Base-by-base conservation (phyloP, 2,113 vertebrate genomes). In the Harpagus bidentatus region DNA sequence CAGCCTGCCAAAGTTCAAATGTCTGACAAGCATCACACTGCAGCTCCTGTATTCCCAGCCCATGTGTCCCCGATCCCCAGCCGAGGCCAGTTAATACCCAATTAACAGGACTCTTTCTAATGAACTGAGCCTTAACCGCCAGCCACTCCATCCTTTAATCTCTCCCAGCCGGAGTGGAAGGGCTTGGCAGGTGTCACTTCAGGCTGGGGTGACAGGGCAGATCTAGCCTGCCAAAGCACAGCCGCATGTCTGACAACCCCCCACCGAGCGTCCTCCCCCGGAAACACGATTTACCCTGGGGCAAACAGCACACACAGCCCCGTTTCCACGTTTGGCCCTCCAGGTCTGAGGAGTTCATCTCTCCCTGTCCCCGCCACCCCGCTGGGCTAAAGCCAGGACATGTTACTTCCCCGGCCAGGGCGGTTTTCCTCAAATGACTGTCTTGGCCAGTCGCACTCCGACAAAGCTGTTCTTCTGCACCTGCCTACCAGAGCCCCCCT, bases 51-150 rank as follows among this genome's bases (percentile, higher is more conserved):
- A 95, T 95, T 97, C 96, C 95, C 96, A 97, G 92, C 88, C 94
- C 97, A 93, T 95, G 96, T 97, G 96, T 97, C 96, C 95, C 81
- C 7, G 72, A 61, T 95, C 95, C 91, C 94, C 97, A 95, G 77
- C 96, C 96, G 97, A 96, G 97, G 88, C 95, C 88, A 65, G 86
- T 90, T 97, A 95, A 97, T 95, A 95, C 94, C 97, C 96, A 97
- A 97, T 97, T 97, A 97, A 97, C 94, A 70, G 95, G 81, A 84
- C 83, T 95, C 77, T 91, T 91, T 73, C 93, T 97, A 96, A 97
- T 77, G 95, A 97, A 96, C 96, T 53, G 77, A 94, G 91, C 86
- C 69, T 86, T 82, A 91, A 69, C 94, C 12, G 5, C 86, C 91
- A 95, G 83, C 56, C 73, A 91, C 83, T 88, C 78, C 86, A 47